Percentiles rank a stretch among this genome's conserved stretches.
Evolutionary conservation across 1,140 invertebrate species (phyloP).

Genomic region (Drosophila yakuba): DNA sequence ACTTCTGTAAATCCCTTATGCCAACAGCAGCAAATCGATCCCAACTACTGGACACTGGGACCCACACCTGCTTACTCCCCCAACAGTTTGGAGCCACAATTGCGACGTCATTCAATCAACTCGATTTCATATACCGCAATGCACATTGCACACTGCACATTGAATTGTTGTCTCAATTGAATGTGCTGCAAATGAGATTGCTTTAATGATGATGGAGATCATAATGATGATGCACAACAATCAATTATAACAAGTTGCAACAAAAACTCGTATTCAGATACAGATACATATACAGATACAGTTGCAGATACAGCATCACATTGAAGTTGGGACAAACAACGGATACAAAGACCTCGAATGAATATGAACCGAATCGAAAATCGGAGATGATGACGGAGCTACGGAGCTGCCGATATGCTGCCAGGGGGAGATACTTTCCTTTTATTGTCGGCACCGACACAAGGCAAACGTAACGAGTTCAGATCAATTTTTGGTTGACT

Average conservation of each 20-base stretch:
- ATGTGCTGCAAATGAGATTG: constrained; percentile 36
- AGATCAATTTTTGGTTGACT: constrained; percentile 82
- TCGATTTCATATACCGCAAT: constrained; percentile 14
- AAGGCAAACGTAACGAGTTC: constrained; percentile 79
- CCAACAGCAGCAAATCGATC: background rate
- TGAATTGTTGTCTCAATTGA: constrained; percentile 42
- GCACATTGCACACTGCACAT: constrained; percentile 38
- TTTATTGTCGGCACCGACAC: constrained; percentile 73
- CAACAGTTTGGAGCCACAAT: constrained; percentile 10
- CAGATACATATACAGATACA: background rate
- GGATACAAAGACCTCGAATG: constrained; percentile 57
- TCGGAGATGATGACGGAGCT: constrained; percentile 37
- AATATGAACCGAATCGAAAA: constrained; percentile 70
- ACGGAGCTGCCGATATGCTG: constrained; percentile 56
- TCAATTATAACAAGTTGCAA: constrained; percentile 75
- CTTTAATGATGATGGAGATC: constrained; percentile 35
- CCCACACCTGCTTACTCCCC: constrained; percentile 30
- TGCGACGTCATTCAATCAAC: constrained; percentile 39
- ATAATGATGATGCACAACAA: constrained; percentile 76
- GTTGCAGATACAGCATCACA: constrained; percentile 15
- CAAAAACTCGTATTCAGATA: constrained; percentile 13
- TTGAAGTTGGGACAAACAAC: constrained; percentile 31
- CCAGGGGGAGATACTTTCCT: constrained; percentile 78
- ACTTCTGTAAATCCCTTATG: too few species aligned
- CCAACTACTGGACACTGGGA: background rate